Percentiles rank a stretch among this genome's conserved stretches.
Conservation (phyloP, 2,113 vertebrate genomes). For the Mirza zaza region DNA sequence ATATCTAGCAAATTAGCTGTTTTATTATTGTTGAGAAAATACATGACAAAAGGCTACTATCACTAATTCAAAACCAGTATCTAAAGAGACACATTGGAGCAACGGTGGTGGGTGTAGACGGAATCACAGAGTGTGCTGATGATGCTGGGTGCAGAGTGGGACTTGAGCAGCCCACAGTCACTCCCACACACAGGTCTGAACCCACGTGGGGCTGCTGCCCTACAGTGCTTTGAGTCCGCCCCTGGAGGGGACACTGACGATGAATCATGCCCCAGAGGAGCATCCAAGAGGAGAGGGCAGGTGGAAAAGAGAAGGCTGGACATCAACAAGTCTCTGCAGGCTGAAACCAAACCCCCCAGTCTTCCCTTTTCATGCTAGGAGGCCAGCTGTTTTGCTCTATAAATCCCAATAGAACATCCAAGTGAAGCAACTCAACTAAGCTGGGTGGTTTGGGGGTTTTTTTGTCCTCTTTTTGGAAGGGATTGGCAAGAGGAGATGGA, state of each 20-base stretch:
- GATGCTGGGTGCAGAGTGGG: background rate
- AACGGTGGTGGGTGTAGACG: background rate
- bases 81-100: background rate
- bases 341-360: background rate
- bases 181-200: background rate
- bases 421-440: background rate
- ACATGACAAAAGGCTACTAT: background rate
- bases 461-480: background rate
- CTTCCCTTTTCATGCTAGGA: background rate
- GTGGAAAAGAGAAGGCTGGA: background rate
- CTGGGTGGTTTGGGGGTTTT: background rate
- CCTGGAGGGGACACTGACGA: background rate
- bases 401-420: background rate
- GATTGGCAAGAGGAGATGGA: background rate
- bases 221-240: background rate
- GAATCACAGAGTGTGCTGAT: rapidly evolving
- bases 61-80: background rate
- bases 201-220: background rate
- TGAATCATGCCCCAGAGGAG: background rate
- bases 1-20: background rate
- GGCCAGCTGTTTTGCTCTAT: background rate
- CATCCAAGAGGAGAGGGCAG: background rate
- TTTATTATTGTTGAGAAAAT: background rate
- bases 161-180: background rate
- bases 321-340: background rate